phyloP scores from a whole-genome alignment of 2,888 invertebrate species.

The Tuta absoluta region DNA sequence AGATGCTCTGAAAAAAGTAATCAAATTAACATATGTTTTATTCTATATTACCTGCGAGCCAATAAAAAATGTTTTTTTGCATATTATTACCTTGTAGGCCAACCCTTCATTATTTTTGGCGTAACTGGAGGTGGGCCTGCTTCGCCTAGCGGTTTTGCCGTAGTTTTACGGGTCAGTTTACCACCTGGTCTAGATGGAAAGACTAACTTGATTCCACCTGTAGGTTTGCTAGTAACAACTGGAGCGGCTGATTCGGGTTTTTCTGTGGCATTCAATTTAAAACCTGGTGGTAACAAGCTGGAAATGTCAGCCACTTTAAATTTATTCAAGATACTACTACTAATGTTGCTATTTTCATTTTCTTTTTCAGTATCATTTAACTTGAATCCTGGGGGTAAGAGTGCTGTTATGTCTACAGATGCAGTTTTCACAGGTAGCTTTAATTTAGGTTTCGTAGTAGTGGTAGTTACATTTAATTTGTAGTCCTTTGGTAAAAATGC shows the following conservation, averaged over 20 bases:
- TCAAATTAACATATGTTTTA: too few species aligned
- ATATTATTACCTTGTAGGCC: conserved; percentile 86
- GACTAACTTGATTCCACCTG: conserved; percentile 84
- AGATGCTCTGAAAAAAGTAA: conserved; percentile 81
- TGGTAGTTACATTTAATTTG: conserved; percentile 64
- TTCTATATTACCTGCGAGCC: too few species aligned
- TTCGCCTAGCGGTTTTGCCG: conserved; percentile 73
- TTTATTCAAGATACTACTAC: conserved; percentile 46
- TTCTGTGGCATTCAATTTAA: conserved; percentile 62
- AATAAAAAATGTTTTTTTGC: too few species aligned
- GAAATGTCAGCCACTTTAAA: conserved; percentile 77
- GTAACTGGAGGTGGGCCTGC: conserved; percentile 71
- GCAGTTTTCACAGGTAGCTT: conserved; percentile 52
- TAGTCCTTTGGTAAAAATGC: conserved; percentile 84
- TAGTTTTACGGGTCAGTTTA: conserved; percentile 80
- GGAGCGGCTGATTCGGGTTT: conserved; percentile 39
- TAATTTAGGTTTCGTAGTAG: conserved; percentile 55
- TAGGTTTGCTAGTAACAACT: conserved; percentile 64
- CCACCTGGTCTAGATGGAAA: conserved; percentile 90
- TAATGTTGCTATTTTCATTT: conserved; percentile 35
- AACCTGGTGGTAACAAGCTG: conserved; percentile 84
- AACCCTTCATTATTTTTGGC: conserved; percentile 91
- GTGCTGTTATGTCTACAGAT: conserved; percentile 79
- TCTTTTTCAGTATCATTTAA: conserved; percentile 55
- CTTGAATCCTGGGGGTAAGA: conserved; percentile 78